Conservation (phyloP, 2,113 vertebrate species). For the Harpagus bidentatus region DNA sequence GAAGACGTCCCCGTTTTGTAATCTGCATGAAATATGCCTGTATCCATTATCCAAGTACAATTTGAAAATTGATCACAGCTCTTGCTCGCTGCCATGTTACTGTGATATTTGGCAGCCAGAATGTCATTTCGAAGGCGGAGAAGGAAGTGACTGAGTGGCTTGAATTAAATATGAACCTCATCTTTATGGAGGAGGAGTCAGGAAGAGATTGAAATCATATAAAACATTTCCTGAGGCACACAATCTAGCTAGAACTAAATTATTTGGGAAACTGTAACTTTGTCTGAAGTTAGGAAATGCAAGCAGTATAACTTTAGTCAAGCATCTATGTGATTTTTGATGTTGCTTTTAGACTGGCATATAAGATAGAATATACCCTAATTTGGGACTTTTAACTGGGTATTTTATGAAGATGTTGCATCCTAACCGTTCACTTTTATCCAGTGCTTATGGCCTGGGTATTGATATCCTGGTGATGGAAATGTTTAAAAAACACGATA, state of each 20-base stretch:
- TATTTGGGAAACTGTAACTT: neutral
- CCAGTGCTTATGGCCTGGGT: neutral
- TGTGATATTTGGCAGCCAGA: neutral
- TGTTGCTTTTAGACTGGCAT: neutral
- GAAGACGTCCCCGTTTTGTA: neutral
- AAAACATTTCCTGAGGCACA: neutral
- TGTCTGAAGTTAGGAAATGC: neutral
- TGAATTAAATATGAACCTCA: constrained; percentile 28
- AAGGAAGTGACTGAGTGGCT: neutral
- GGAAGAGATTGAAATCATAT: neutral
- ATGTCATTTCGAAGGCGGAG: neutral
- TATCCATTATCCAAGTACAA: neutral
- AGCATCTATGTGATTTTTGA: neutral
- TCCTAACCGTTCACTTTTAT: neutral
- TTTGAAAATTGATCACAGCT: neutral
- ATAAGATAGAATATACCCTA: neutral
- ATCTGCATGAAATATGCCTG: neutral
- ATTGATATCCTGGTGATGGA: neutral
- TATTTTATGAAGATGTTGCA: neutral
- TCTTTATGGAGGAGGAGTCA: constrained; percentile 20
- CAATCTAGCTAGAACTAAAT: neutral
- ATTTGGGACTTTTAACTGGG: neutral
- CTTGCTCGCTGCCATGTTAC: neutral
- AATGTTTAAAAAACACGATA: neutral
- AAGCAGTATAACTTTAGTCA: neutral